phyloP scores from a whole-genome alignment of 2,797 vertebrate genomes.

The Periparus ater region DNA sequence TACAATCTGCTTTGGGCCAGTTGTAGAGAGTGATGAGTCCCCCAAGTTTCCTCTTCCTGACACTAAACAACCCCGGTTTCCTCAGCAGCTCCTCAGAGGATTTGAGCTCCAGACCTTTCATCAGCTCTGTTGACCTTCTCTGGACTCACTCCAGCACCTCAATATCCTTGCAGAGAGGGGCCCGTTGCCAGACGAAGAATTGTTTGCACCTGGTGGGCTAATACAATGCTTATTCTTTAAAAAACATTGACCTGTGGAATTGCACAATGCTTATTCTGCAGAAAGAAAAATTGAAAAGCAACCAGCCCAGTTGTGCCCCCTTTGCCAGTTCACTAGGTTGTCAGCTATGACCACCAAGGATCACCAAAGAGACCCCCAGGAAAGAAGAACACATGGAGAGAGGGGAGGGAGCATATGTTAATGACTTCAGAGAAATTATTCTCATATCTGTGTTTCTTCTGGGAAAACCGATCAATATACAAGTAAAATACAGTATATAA shows the following conservation, averaged over 20 bases:
- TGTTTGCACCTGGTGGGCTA: background rate
- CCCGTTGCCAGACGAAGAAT: background rate
- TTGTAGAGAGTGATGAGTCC: no score
- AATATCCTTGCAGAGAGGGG: background rate
- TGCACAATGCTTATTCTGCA: background rate
- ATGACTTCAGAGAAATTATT: background rate
- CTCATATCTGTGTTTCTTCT: background rate
- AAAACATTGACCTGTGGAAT: background rate
- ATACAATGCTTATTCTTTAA: background rate
- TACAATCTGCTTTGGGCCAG: background rate
- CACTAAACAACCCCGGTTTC: background rate
- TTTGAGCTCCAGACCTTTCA: background rate
- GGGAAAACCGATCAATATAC: background rate
- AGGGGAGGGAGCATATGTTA: background rate
- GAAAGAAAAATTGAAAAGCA: background rate
- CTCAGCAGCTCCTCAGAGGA: background rate
- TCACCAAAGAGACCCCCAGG: background rate
- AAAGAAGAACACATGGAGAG: background rate
- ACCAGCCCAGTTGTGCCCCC: background rate
- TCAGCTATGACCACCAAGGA: background rate
- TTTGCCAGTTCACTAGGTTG: background rate
- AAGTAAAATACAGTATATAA: background rate
- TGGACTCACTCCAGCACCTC: background rate
- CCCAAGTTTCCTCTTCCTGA: background rate
- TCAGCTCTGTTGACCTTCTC: no score